phyloP scores from a whole-genome alignment of 2,888 invertebrate genomes.

The Sinohyriopsis cumingii region DNA sequence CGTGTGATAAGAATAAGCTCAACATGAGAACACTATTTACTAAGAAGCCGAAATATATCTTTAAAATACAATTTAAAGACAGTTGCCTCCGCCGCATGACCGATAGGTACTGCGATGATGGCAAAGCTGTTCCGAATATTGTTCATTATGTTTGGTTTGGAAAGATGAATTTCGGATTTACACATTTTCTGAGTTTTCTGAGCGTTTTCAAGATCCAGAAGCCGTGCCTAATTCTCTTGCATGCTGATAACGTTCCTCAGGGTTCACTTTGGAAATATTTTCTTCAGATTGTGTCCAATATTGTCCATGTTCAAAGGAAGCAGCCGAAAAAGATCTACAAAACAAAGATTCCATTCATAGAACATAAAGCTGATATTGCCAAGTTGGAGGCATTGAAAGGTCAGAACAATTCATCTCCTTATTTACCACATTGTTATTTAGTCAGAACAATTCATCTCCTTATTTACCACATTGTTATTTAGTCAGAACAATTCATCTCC shows the following conservation, averaged over 20 bases:
- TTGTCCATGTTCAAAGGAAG: slow-evolving; percentile 43
- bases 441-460: not conserved
- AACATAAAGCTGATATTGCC: slow-evolving; percentile 57
- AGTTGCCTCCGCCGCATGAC: slow-evolving; percentile 32
- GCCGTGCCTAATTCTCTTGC: slow-evolving; percentile 56
- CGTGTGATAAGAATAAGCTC: slow-evolving; percentile 27
- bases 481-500: slow-evolving; percentile 22
- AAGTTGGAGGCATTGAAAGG: slow-evolving; percentile 51
- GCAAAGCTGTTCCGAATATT: slow-evolving; percentile 42
- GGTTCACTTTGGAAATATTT: slow-evolving; percentile 53
- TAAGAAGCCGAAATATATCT: slow-evolving; percentile 28
- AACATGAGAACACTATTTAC: slow-evolving; percentile 20
- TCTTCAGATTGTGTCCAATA: slow-evolving; percentile 44
- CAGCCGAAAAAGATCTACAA: slow-evolving; percentile 47
- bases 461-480: too few species aligned
- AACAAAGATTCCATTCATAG: slow-evolving; percentile 37
- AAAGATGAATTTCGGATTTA: slow-evolving; percentile 40
- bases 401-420: slow-evolving; percentile 13
- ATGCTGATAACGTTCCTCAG: slow-evolving; percentile 45
- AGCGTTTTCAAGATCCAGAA: slow-evolving; percentile 46
- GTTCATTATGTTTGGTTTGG: slow-evolving; percentile 58
- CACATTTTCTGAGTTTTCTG: slow-evolving; percentile 51
- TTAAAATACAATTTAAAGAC: slow-evolving; percentile 28
- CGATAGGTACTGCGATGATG: slow-evolving; percentile 29
- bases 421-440: too few species aligned